Conservation (phyloP, 2,113 vertebrate species). For the Chionodraco myersi region DNA sequence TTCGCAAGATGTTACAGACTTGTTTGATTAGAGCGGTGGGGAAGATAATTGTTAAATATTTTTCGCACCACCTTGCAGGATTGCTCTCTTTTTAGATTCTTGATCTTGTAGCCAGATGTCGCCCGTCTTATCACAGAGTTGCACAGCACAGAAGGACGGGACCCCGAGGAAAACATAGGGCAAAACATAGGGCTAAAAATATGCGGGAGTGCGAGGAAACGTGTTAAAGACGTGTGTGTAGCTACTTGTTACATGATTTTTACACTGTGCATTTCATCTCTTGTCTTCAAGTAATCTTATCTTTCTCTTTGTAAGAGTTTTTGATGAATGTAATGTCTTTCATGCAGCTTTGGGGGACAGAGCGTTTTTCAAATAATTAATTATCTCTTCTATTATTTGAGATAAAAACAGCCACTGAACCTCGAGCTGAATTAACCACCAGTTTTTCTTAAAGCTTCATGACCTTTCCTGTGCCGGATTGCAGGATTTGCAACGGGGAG, state of each 20-base stretch:
- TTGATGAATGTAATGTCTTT: slow-evolving; percentile 24
- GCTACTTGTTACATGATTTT: background rate
- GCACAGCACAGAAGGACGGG: slow-evolving; percentile 59
- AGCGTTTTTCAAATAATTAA: slow-evolving; percentile 28
- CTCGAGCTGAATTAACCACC: slow-evolving; percentile 5
- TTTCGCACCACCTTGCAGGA: slow-evolving; percentile 48
- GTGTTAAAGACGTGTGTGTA: background rate
- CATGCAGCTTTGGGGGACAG: slow-evolving; percentile 17
- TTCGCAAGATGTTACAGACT: slow-evolving; percentile 34
- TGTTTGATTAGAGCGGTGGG: slow-evolving; percentile 42
- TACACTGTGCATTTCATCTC: slow-evolving; percentile 4
- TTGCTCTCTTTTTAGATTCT: slow-evolving; percentile 49
- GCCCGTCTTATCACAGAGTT: slow-evolving; percentile 62
- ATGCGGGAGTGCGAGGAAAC: slow-evolving; percentile 12
- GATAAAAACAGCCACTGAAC: slow-evolving; percentile 7
- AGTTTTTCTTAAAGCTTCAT: slow-evolving; percentile 9
- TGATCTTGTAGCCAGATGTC: slow-evolving; percentile 63
- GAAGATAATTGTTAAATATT: slow-evolving; percentile 51
- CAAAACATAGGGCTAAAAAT: slow-evolving; percentile 12
- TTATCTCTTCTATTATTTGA: slow-evolving; percentile 8
- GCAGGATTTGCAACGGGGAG: slow-evolving; percentile 34
- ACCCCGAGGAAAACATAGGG: slow-evolving; percentile 51
- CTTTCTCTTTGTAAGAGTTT: slow-evolving; percentile 4
- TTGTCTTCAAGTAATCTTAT: slow-evolving; percentile 33
- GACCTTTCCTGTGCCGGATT: slow-evolving; percentile 43